A percentile compares a stretch with the other conserved stretches of the same genome.
phyloP scores from a whole-genome alignment of 2,888 invertebrate species.

The Drosophila formosana region DNA sequence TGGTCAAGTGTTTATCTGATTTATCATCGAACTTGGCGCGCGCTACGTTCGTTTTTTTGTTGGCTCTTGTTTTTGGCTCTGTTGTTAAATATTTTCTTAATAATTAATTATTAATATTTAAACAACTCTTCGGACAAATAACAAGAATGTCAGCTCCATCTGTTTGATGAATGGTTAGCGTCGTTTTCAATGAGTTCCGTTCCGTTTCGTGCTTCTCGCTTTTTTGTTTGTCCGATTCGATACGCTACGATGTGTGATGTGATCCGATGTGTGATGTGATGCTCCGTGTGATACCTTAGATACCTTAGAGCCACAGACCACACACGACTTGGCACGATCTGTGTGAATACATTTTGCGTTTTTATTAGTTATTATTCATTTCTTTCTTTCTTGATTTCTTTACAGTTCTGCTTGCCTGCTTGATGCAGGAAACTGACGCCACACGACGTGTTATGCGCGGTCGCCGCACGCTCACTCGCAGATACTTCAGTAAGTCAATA shows the following conservation, averaged over 20 bases:
- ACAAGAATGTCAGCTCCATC: constrained; percentile 46
- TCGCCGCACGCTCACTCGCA: constrained; percentile 91
- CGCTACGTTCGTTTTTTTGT: constrained; percentile 37
- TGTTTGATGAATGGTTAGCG: constrained; percentile 69
- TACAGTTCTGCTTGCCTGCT: constrained; percentile 88
- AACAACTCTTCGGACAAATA: constrained; percentile 58
- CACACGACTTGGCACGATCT: constrained; percentile 38
- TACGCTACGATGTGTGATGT: constrained; percentile 18
- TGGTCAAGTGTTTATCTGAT: constrained; percentile 45
- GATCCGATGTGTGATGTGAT: constrained; percentile 26
- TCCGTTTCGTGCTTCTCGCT: constrained; percentile 43
- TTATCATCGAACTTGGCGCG: constrained; percentile 65
- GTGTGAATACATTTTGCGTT: constrained; percentile 19
- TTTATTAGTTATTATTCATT: constrained; percentile 33
- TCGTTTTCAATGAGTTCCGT: constrained; percentile 69
- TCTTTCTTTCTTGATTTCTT: constrained; percentile 21
- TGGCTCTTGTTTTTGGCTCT: constrained; percentile 30
- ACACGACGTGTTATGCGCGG: constrained; percentile 92
- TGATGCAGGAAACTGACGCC: constrained; percentile 90
- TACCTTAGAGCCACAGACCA: constrained; percentile 47
- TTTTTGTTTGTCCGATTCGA: constrained; percentile 19
- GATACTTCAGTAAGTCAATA: constrained; percentile 90
- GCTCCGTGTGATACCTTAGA: constrained; percentile 22
- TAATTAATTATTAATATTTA: constrained; percentile 78
- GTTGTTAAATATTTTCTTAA: constrained; percentile 65